Percentiles rank a stretch among this genome's conserved stretches.
phyloP scores from a whole-genome alignment of 2,888 invertebrate species.

The Drosophila robusta region DNA sequence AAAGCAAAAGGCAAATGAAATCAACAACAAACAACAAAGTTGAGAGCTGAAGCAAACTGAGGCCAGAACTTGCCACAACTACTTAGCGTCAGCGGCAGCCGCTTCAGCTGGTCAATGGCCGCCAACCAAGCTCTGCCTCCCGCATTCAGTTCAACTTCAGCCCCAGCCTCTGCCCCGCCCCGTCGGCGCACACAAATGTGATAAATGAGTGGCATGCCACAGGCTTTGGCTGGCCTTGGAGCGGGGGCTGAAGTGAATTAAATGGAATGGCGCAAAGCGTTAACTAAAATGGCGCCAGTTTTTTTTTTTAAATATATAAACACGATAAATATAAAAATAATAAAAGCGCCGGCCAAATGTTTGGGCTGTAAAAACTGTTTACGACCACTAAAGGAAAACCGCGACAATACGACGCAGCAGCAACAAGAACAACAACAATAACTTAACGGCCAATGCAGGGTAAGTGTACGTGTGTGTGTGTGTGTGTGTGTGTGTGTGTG shows the following conservation, averaged over 20 bases:
- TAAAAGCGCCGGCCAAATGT: slow-evolving; percentile 67
- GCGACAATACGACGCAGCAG: slow-evolving; percentile 49
- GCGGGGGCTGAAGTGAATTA: slow-evolving; percentile 50
- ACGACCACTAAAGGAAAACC: slow-evolving; percentile 73
- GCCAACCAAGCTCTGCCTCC: neutral
- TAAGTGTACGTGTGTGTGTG: neutral
- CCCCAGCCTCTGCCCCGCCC: neutral
- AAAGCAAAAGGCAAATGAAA: slow-evolving; percentile 52
- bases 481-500: slow-evolving; percentile 23
- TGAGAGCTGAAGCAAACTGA: slow-evolving; percentile 31
- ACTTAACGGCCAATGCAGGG: slow-evolving; percentile 4
- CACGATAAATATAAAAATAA: slow-evolving; percentile 69
- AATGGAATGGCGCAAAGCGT: slow-evolving; percentile 60
- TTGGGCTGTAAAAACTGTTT: slow-evolving; percentile 75
- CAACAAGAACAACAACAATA: slow-evolving; percentile 19
- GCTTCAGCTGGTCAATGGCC: slow-evolving; percentile 38
- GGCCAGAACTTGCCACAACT: slow-evolving; percentile 65
- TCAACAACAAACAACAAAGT: slow-evolving; percentile 50
- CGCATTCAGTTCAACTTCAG: slow-evolving; percentile 10
- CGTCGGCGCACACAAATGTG: slow-evolving; percentile 22
- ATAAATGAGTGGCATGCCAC: slow-evolving; percentile 49
- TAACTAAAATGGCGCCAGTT: slow-evolving; percentile 54
- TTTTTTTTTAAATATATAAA: slow-evolving; percentile 57
- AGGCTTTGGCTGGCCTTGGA: slow-evolving; percentile 34
- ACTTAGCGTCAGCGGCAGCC: slow-evolving; percentile 67